These are phyloP conservation scores for Baryphthengus martii DNA, from an alignment of 2,113 vertebrate genomes.

Conservation along the genomic window DNA sequence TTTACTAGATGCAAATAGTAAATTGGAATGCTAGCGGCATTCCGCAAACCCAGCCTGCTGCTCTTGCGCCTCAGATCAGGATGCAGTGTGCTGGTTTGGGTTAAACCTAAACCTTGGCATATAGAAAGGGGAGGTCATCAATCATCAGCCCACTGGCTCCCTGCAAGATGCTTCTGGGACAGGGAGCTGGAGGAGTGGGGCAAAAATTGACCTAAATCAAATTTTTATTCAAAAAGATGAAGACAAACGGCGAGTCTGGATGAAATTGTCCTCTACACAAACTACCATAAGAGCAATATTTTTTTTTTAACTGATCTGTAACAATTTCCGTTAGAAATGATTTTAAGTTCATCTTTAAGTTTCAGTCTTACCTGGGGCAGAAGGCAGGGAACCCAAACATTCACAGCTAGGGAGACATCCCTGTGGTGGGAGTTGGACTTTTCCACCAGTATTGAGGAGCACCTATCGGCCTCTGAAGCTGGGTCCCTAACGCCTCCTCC, in stretches of 20 bases:
- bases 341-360: not conserved
- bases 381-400: not conserved
- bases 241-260: not conserved
- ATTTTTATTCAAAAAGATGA: not conserved
- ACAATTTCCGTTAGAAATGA: not conserved
- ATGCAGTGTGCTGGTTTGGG: too few species aligned
- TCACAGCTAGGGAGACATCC: not conserved
- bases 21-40: not conserved
- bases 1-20: not conserved
- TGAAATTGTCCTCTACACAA: not conserved
- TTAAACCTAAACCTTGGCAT: too few species aligned
- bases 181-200: not conserved
- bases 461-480: not conserved
- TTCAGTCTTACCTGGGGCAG: not conserved
- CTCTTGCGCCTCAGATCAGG: accelerated
- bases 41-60: not conserved
- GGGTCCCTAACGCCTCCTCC: not conserved
- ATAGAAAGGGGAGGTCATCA: not conserved
- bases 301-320: not conserved
- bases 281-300: not conserved
- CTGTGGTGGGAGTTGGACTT: not conserved
- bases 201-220: not conserved
- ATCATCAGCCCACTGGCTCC: not conserved
- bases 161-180: not conserved
- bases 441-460: not conserved